Evolutionary conservation across 2,888 invertebrate genomes (phyloP).

Genomic region (Cheilosia impressa): DNA sequence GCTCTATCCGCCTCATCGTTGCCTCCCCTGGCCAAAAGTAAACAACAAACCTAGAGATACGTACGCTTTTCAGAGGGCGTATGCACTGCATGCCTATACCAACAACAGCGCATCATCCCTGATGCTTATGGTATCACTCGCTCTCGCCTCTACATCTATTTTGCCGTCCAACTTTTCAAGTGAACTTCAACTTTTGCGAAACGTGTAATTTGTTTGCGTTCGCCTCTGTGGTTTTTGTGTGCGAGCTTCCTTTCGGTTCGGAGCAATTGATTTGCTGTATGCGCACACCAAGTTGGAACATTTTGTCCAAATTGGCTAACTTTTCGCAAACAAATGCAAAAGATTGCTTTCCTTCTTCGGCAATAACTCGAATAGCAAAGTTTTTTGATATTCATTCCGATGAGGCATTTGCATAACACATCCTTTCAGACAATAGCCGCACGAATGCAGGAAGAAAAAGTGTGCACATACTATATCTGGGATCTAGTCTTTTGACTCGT

Average conservation of each 20-base stretch:
- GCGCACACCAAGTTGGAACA: conserved; percentile 54
- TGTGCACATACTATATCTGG: background rate
- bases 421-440: conserved; percentile 56
- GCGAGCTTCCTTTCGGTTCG: conserved; percentile 34
- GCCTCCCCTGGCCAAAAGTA: conserved; percentile 31
- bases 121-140: conserved; percentile 28
- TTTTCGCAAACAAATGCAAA: conserved; percentile 66
- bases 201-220: conserved; percentile 71
- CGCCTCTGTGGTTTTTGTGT: conserved; percentile 40
- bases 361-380: conserved; percentile 35
- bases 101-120: conserved; percentile 43
- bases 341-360: conserved; percentile 34
- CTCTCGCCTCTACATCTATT: background rate
- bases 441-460: background rate
- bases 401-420: conserved; percentile 69
- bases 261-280: conserved; percentile 70
- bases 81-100: conserved; percentile 15
- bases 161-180: conserved; percentile 41
- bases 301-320: conserved; percentile 63
- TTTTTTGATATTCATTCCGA: conserved; percentile 30
- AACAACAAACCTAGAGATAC: conserved; percentile 73
- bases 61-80: conserved; percentile 53
- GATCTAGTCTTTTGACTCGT: background rate
- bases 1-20: conserved; percentile 16
- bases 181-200: conserved; percentile 73